Evolutionary conservation across 2,888 invertebrate genomes (phyloP), one percentile per base, ranked within the genome.

Genomic region (Onchidella celtica): DNA sequence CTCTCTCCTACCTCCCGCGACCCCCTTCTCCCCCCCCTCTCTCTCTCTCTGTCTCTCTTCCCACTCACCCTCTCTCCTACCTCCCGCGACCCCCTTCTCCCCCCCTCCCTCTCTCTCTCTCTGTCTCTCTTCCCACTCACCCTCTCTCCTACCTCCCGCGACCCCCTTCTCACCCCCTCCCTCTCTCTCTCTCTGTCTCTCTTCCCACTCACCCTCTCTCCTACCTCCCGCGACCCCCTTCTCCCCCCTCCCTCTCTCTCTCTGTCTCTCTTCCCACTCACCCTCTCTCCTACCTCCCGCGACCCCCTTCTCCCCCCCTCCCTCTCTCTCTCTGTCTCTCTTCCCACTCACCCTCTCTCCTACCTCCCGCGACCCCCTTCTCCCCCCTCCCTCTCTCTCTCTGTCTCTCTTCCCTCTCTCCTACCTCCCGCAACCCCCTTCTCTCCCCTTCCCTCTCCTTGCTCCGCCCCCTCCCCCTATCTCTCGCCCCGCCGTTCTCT

Each of bases 81-180:
- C n/a, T n/a, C 76, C 40, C 27, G 17, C 69, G 21, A 36, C 4
- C 21, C 29, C 63, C 47, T 66, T 69, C 38, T 70, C 70, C 55
- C 77, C 69, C 70, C 66, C 72, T 57, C 38, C 40, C 78, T 78
- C 82, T 70, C 38, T 47, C 63, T 78, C 32, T 73, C 72, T 78
- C 82, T 78, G 63, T 66, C 65, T 78, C 72, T 78, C 78, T 73
- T 59, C 76, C 73, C 72, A 40, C 69, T 57, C 68, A 72, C 72
- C 63, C 65, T 34, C 32, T 57, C 70, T 63, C 40, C 78, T 77
- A 72, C 55, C 29, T 72, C 61, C 68, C 29, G 40, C 78, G 32
- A 17, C 32, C 29, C 21, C 55, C 36, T 14, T 47, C 47, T 55
- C 47, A 34, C 47, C 66, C 77, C 66, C 63, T 78, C 63, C 34